These are phyloP conservation scores for Amblyornis subalaris DNA, from an alignment of 2,113 vertebrate species.

Conservation along the genomic window DNA sequence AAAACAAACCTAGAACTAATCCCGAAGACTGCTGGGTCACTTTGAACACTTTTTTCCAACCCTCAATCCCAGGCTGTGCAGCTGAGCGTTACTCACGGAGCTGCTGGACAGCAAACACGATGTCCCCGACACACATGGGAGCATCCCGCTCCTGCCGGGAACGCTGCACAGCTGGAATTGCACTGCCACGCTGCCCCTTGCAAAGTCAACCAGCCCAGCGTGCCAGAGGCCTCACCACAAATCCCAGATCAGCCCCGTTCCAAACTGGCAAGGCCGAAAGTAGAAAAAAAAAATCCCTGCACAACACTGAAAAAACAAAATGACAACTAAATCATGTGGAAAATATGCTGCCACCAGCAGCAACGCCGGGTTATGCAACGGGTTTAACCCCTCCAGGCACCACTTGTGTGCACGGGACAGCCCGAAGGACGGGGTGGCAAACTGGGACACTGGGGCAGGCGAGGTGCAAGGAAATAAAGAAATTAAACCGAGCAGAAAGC, in stretches of 20 bases:
- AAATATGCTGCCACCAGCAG: not conserved
- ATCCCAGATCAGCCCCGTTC: not conserved
- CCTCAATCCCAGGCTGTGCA: not conserved
- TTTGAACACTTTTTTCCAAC: not conserved
- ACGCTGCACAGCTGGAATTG: not conserved
- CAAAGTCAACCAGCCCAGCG: fast-evolving
- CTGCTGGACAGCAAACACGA: not conserved
- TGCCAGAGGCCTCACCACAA: not conserved
- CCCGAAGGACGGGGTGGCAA: fast-evolving
- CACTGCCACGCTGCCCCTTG: not conserved
- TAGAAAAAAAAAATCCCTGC: not conserved
- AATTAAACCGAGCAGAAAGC: not conserved
- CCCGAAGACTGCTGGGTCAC: not conserved
- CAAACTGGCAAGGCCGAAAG: not conserved
- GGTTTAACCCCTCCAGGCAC: not conserved
- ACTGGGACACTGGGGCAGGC: not conserved
- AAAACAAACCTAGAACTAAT: not conserved
- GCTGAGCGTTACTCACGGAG: not conserved
- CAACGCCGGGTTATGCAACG: not conserved
- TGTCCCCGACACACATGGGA: fast-evolving
- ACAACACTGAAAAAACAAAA: not conserved
- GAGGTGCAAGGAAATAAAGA: not conserved
- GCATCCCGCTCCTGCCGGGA: not conserved
- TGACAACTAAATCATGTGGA: not conserved
- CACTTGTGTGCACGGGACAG: fast-evolving